Evolutionary conservation across 1,140 invertebrate species (phyloP).

Genomic region (Batillaria attramentaria): DNA sequence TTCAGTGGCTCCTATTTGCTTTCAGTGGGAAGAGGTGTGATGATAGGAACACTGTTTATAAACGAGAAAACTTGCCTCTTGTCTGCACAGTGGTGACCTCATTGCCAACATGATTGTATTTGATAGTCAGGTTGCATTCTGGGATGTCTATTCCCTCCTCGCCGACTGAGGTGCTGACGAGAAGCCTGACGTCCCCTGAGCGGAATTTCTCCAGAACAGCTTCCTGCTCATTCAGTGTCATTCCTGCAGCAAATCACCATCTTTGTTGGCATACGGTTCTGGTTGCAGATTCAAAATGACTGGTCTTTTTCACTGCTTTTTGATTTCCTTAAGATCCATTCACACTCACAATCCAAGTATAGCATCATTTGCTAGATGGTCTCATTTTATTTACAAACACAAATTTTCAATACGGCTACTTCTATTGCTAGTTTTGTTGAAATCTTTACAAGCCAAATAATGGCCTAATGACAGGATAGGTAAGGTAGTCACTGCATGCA

Average conservation of each 20-base stretch:
- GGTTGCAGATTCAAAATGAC: too few species aligned
- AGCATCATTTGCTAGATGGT: too few species aligned
- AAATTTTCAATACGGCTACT: too few species aligned
- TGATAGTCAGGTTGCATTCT: constrained; percentile 68
- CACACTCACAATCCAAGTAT: neutral
- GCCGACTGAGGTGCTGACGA: constrained; percentile 69
- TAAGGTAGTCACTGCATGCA: too few species aligned
- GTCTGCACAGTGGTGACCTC: constrained; percentile 69
- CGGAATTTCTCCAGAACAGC: constrained; percentile 40
- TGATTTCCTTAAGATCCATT: neutral
- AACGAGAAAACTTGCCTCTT: constrained; percentile 62
- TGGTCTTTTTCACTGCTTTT: neutral
- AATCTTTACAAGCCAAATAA: too few species aligned
- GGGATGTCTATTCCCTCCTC: constrained; percentile 71
- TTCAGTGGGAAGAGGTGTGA: too few species aligned
- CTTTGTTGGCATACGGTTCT: neutral
- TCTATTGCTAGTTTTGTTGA: too few species aligned
- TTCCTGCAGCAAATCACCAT: constrained; percentile 42
- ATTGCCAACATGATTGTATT: constrained; percentile 70
- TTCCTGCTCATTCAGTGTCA: constrained; percentile 46
- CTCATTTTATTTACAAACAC: neutral
- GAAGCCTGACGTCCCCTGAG: constrained; percentile 36
- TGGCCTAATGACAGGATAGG: too few species aligned
- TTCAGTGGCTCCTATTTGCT: too few species aligned
- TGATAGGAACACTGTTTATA: too few species aligned